phyloP scores from a whole-genome alignment of 2,797 vertebrate genomes.

The Morus bassanus region DNA sequence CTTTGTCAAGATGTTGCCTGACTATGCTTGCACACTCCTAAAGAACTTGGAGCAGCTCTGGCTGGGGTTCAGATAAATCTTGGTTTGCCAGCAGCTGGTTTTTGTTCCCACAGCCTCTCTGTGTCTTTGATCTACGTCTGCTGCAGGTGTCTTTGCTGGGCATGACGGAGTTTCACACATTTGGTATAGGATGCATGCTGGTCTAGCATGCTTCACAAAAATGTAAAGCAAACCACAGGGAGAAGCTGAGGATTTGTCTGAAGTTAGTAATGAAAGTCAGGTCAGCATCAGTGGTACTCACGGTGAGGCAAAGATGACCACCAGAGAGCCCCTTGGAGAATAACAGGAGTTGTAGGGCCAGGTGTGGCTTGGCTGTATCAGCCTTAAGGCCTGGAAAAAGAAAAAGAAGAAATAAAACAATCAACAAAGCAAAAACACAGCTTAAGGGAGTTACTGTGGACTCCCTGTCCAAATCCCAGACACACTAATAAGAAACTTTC shows the following conservation, averaged over 20 bases:
- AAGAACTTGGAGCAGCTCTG: background rate
- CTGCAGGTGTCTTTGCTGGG: background rate
- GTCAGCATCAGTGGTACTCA: background rate
- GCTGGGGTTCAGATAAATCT: background rate
- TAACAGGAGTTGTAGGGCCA: background rate
- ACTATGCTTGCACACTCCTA: fast-evolving
- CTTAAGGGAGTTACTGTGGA: background rate
- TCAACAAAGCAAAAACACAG: background rate
- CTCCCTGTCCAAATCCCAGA: background rate
- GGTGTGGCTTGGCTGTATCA: background rate
- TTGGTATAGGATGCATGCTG: background rate
- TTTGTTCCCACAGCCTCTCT: background rate
- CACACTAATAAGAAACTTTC: background rate
- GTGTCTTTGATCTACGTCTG: background rate
- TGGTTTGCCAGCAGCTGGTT: background rate
- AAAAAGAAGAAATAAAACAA: background rate
- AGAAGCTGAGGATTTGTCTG: background rate
- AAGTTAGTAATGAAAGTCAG: background rate
- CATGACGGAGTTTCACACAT: background rate
- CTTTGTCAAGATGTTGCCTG: background rate
- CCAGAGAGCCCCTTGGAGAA: background rate
- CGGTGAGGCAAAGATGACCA: background rate
- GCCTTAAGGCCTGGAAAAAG: background rate
- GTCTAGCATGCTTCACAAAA: background rate
- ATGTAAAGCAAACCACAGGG: background rate